A percentile compares a stretch with the other conserved stretches of the same genome.
Conservation (phyloP, 2,888 invertebrate genomes). For the Ormyrus pomaceus region DNA sequence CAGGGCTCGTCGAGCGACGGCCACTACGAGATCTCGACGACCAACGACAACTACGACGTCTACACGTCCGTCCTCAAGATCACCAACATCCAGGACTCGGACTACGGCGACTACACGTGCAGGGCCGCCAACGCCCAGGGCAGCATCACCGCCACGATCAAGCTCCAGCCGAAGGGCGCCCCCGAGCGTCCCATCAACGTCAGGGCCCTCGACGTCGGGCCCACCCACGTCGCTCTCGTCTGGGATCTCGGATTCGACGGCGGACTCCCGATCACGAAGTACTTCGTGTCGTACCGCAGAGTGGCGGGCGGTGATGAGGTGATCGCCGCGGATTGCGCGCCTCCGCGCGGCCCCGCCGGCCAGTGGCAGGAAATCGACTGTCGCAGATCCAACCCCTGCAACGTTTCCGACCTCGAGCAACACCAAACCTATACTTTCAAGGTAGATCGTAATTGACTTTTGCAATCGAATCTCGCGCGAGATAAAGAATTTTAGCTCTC, state of each 20-base stretch:
- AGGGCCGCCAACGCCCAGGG: slow-evolving; percentile 90
- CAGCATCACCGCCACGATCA: slow-evolving; percentile 84
- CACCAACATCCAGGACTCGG: slow-evolving; percentile 85
- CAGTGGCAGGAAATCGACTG: slow-evolving; percentile 93
- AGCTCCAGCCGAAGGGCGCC: slow-evolving; percentile 90
- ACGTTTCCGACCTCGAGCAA: slow-evolving; percentile 89
- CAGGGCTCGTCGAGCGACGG: slow-evolving; percentile 87
- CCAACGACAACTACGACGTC: slow-evolving; percentile 89
- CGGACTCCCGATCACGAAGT: slow-evolving; percentile 90
- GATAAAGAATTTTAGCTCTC: too few relatives aligned
- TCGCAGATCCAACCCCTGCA: slow-evolving; percentile 90
- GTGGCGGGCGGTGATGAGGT: slow-evolving; percentile 81
- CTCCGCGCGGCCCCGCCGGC: slow-evolving; percentile 78
- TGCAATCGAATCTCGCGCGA: too few relatives aligned
- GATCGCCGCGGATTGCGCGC: slow-evolving; percentile 80
- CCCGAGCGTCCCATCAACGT: slow-evolving; percentile 89
- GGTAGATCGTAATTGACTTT: slow-evolving; percentile 59
- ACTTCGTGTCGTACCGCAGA: slow-evolving; percentile 89
- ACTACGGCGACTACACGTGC: slow-evolving; percentile 95
- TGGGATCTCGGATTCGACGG: slow-evolving; percentile 96
- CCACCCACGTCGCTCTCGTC: slow-evolving; percentile 86
- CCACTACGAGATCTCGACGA: slow-evolving; percentile 90
- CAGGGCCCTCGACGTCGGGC: slow-evolving; percentile 84
- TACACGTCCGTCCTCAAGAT: slow-evolving; percentile 88
- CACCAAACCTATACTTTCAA: slow-evolving; percentile 92